A percentile compares a stretch with the other conserved stretches of the same genome.
These are phyloP conservation scores for Noctua pronuba DNA, from an alignment of 2,888 invertebrate genomes.

Conservation along the genomic window DNA sequence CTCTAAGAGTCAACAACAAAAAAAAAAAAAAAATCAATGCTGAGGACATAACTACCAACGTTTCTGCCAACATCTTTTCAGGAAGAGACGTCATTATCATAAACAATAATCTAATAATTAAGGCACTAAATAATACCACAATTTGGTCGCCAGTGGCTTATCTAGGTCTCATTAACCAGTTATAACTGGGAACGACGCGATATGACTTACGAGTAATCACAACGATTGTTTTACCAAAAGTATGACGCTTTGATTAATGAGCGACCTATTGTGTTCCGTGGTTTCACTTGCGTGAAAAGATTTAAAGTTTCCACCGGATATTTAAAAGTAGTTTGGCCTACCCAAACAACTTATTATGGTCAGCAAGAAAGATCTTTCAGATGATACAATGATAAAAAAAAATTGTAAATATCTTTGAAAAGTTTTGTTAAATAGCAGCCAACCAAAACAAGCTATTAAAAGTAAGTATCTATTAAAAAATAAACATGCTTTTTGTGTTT, in stretches of 20 bases:
- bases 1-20: not conserved
- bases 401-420: no score
- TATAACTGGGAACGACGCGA: conserved; percentile 5
- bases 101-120: not conserved
- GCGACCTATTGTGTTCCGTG: not conserved
- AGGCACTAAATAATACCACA: not conserved
- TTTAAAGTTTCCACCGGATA: not conserved
- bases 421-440: no score
- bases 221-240: conserved; percentile 20
- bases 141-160: conserved; percentile 1
- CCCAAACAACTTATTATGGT: not conserved
- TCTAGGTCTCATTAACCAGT: conserved; percentile 19
- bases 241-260: not conserved
- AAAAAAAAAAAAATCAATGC: not conserved
- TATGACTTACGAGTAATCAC: conserved; percentile 19
- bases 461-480: no score
- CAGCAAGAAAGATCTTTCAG: not conserved
- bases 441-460: no score
- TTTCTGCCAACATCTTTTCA: not conserved
- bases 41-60: not conserved
- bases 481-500: no score
- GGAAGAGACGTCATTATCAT: not conserved
- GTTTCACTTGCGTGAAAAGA: not conserved
- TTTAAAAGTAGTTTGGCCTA: not conserved
- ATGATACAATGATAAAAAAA: not conserved